Percentiles rank a stretch among this genome's conserved stretches.
These are phyloP conservation scores for Erithacus rubecula DNA, from an alignment of 2,797 vertebrate species.

Conservation along the genomic window DNA sequence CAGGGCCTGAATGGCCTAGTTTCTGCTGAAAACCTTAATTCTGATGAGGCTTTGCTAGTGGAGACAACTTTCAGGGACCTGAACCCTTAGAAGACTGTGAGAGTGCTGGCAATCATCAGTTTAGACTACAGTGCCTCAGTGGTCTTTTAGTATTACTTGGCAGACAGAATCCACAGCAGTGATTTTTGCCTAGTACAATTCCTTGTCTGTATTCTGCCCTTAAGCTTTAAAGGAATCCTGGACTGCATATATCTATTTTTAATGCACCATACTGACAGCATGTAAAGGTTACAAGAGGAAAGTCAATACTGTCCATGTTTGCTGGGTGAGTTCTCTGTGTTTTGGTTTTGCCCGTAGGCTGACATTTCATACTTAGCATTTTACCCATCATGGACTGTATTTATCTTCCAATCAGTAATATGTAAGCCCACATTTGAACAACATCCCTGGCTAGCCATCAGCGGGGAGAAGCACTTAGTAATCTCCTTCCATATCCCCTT, in stretches of 20 bases:
- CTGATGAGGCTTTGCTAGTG: neutral
- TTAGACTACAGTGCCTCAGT: neutral
- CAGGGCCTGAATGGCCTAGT: neutral
- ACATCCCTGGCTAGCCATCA: neutral
- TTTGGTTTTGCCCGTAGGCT: neutral
- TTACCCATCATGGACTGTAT: neutral
- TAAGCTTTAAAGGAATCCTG: neutral
- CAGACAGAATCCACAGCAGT: neutral
- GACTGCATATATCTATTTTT: constrained; percentile 3
- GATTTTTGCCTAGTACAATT: neutral
- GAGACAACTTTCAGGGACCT: neutral
- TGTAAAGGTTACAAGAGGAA: constrained; percentile 13
- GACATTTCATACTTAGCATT: neutral
- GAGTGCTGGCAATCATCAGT: neutral
- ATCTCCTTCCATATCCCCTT: neutral
- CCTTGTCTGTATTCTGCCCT: neutral
- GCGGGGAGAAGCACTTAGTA: neutral
- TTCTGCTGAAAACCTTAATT: neutral
- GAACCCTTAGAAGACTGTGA: neutral
- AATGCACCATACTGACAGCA: neutral
- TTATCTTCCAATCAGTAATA: neutral
- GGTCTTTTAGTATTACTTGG: neutral
- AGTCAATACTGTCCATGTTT: neutral
- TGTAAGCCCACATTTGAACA: fast-evolving
- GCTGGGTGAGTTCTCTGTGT: neutral